Evolutionary conservation across 2,888 invertebrate species (phyloP), one percentile per base, ranked within the genome.

Genomic region (Dolomedes plantarius): DNA sequence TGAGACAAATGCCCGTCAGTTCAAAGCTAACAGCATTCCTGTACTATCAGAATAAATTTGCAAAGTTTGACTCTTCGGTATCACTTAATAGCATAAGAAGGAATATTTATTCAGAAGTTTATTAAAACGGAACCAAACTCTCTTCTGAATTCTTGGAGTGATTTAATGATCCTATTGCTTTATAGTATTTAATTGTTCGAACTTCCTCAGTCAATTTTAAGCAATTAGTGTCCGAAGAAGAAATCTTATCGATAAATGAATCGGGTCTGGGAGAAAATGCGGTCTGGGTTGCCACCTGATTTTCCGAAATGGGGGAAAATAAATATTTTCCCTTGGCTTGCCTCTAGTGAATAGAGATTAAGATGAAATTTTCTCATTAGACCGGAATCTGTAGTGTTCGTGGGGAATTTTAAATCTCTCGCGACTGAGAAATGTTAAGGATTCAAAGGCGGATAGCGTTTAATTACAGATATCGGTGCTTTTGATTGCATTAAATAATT

Each of bases 201-300:
- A 56, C 19, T 56, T 56, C 23, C 56, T 56, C 56, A 56, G 56
- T 56, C 56, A 56, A 56, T 56, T 56, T 56, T 2, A 19, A 56
- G 56, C 23, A 56, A 56, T 56, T 56, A 56, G 56, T 56, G 56
- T 56, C 56, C 56, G 56, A 56, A 56, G 56, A 56, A 56, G 56
- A 56, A 56, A 56, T 56, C 56, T 19, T 56, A 56, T 56, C 56
- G 56, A 56, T 56, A 56, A 56, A 56, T 56, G 56, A 56, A 23
- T 23, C 23, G 23, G 16, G 6, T 56, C 56, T 56, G 19, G 56
- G 56, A 56, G 56, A 56, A 56, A 56, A 56, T 23, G 56, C 56
- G 23, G 56, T 56, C 56, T 23, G 19, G 19, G 23, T 56, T 56
- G 56, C 56, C 56, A 56, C 56, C 56, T 56, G 56, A 56, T 56